Conservation (phyloP, 2,888 invertebrate genomes). For the Margaritifera margaritifera region DNA sequence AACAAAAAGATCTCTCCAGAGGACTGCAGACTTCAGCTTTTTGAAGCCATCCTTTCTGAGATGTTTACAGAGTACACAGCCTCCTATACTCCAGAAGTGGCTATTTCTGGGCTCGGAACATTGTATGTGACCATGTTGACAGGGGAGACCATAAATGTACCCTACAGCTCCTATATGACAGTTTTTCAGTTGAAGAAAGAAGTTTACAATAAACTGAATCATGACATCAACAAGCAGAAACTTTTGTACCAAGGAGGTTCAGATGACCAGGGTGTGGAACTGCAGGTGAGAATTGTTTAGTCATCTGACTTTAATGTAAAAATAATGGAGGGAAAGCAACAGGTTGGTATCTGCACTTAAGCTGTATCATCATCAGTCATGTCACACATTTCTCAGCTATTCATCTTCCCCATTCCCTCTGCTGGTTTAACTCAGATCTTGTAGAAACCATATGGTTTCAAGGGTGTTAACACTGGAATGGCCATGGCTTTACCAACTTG, state of each 20-base stretch:
- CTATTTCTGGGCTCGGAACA: conserved; percentile 8
- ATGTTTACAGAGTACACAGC: conserved; percentile 45
- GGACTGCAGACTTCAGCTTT: conserved; percentile 21
- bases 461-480: too few relatives aligned
- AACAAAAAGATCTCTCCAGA: conserved; percentile 6
- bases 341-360: too few relatives aligned
- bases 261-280: conserved; percentile 18
- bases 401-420: too few relatives aligned
- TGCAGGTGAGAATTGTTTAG: conserved; percentile 26
- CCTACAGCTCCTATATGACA: conserved; percentile 32
- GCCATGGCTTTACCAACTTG: too few relatives aligned
- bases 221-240: conserved; percentile 42
- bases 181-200: conserved; percentile 31
- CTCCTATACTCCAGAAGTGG: conserved; percentile 20
- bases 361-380: too few relatives aligned
- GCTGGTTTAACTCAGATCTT: too few relatives aligned
- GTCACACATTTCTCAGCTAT: too few relatives aligned
- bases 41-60: conserved; percentile 33
- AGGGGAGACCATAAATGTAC: conserved; percentile 39
- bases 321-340: too few relatives aligned
- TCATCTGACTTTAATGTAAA: too few relatives aligned
- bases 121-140: conserved; percentile 39
- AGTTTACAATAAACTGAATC: conserved; percentile 28
- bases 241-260: conserved; percentile 34
- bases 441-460: too few relatives aligned